Evolutionary conservation across 2,888 invertebrate species (phyloP).

Genomic region (Drosophila nr. medialis): DNA sequence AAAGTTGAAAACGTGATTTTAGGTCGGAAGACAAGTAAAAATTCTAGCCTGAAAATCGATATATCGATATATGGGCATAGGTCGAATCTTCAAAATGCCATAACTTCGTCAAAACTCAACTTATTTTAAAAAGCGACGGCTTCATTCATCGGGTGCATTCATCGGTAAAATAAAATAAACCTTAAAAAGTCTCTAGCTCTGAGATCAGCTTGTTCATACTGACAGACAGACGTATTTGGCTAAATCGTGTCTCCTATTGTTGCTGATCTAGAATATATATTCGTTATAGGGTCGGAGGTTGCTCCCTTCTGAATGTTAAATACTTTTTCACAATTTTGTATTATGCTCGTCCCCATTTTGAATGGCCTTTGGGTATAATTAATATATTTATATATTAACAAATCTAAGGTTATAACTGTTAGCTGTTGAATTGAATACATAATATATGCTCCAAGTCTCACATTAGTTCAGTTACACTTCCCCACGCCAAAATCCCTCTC

Average conservation of each 20-base stretch:
- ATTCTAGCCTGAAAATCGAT: too few relatives aligned
- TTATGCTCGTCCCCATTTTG: background rate
- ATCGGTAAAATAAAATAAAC: too few relatives aligned
- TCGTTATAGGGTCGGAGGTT: background rate
- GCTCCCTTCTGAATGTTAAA: background rate
- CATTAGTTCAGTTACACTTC: constrained; percentile 3
- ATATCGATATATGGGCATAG: too few relatives aligned
- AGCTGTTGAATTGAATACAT: background rate
- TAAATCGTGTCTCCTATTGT: background rate
- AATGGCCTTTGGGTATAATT: background rate
- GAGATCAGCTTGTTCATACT: background rate
- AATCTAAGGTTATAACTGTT: background rate
- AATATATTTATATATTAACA: background rate
- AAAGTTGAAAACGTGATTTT: too few relatives aligned
- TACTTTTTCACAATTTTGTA: background rate
- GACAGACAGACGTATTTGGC: too few relatives aligned
- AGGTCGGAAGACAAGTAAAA: too few relatives aligned
- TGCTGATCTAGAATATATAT: background rate
- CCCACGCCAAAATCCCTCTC: background rate
- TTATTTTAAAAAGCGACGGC: too few relatives aligned
- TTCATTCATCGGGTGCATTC: too few relatives aligned
- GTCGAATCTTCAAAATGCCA: too few relatives aligned
- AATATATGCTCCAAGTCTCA: constrained; percentile 1
- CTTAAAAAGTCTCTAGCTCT: too few relatives aligned
- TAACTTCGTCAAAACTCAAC: too few relatives aligned